Evolutionary conservation across 1,140 invertebrate genomes (phyloP).

Genomic region (Sarcophaga bullata): DNA sequence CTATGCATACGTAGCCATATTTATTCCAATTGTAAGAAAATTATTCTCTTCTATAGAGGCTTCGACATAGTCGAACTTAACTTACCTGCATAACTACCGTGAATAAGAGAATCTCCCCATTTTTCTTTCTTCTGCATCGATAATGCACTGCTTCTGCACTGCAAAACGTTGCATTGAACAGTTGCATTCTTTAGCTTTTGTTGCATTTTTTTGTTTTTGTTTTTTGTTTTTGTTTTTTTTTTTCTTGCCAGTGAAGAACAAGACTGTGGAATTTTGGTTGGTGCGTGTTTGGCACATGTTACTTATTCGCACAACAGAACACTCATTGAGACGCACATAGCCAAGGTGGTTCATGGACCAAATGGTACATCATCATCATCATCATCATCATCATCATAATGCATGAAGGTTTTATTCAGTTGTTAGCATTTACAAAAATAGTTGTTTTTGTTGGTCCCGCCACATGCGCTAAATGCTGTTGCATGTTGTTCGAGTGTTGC

Average conservation of each 20-base stretch:
- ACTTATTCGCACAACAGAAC: slow-evolving; percentile 44
- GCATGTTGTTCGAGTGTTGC: not conserved
- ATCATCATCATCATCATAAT: no score
- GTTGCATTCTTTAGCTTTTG: slow-evolving; percentile 33
- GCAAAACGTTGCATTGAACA: not conserved
- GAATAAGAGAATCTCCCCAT: no score
- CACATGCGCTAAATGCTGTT: slow-evolving; percentile 20
- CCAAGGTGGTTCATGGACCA: not conserved
- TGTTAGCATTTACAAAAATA: not conserved
- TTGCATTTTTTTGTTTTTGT: slow-evolving; percentile 44
- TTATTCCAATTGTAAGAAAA: no score
- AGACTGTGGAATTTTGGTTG: slow-evolving; percentile 61
- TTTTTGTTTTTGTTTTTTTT: not conserved
- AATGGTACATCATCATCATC: no score
- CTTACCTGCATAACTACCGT: no score
- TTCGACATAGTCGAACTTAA: no score
- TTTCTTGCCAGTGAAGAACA: slow-evolving; percentile 61
- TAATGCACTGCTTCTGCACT: not conserved
- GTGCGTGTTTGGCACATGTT: slow-evolving; percentile 64
- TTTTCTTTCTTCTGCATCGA: not conserved
- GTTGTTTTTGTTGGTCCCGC: not conserved
- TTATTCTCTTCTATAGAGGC: no score
- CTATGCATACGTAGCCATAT: no score
- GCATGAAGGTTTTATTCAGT: not conserved
- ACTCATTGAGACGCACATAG: slow-evolving; percentile 2